Evolutionary conservation across 2,797 vertebrate species (phyloP).

Genomic region (Amblyopsis hoosieri): DNA sequence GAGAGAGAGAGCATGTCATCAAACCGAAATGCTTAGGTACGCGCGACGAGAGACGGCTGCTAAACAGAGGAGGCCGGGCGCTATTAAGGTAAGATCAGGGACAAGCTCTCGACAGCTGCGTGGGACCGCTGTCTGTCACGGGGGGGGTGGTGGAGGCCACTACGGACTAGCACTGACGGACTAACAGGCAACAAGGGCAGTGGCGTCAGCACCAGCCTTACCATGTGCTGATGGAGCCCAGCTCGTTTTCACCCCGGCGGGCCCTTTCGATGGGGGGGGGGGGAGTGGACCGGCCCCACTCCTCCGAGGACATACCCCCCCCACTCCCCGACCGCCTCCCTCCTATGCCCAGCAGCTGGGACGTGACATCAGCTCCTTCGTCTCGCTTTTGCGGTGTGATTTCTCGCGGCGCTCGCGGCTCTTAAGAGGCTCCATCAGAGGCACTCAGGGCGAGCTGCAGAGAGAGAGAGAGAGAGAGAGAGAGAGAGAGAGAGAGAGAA

Average conservation of each 20-base stretch:
- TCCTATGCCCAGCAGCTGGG: constrained; percentile 83
- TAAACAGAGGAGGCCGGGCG: constrained; percentile 71
- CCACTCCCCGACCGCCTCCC: constrained; percentile 42
- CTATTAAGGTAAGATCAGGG: constrained; percentile 77
- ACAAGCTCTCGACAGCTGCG: constrained; percentile 80
- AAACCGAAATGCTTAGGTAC: constrained; percentile 78
- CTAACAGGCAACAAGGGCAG: constrained; percentile 74
- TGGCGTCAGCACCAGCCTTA: constrained; percentile 73
- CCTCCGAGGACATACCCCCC: constrained; percentile 38
- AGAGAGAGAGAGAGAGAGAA: constrained; percentile 36
- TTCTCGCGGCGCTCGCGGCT: constrained; percentile 76
- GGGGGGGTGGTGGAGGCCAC: constrained; percentile 60
- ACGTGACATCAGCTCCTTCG: constrained; percentile 80
- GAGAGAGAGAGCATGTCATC: constrained; percentile 71
- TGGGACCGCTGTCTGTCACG: constrained; percentile 72
- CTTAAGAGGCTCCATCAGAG: constrained; percentile 86
- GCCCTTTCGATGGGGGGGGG: constrained; percentile 52
- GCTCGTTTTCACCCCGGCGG: constrained; percentile 72
- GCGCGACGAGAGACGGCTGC: constrained; percentile 73
- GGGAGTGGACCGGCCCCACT: background rate
- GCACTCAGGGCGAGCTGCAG: constrained; percentile 72
- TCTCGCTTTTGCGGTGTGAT: constrained; percentile 75
- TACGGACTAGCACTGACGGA: constrained; percentile 79
- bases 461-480: constrained; percentile 12
- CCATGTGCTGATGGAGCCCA: constrained; percentile 79